Evolutionary conservation across 2,888 invertebrate species (phyloP), one percentile per base, ranked within the genome.

Genomic region (Tetheella fluctuosa): DNA sequence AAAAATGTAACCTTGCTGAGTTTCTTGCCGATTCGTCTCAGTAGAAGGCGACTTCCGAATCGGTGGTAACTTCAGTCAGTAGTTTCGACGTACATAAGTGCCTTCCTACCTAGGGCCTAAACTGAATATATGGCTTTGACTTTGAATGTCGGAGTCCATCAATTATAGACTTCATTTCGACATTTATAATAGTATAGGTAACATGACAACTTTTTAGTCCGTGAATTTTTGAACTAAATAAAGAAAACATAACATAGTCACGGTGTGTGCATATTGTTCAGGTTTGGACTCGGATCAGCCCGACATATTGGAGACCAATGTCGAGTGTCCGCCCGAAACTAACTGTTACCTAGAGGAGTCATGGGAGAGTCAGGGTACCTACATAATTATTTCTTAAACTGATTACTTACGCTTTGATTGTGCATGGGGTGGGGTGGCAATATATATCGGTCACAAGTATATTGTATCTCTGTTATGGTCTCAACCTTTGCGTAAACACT

Each of bases 321-420:
- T 91, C 85, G 85, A 93, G 90, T 81, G 88, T 87, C 81, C 87
- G 86, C 86, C 86, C 86, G 81, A 91, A 91, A 78, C 91, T 93
- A 85, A 93, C 91, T 88, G 94, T 93, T 88, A 92, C 91, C 83
- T 94, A 87, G 91, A 95, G 85, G 85, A 94, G 86, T 88, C 93
- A 80, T 85, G 94, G 94, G 74, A 91, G 84, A 77, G 85, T 88
- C 81, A 94, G 94, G 88, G 92, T 91, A 39, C 39, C 39, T 15
- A 92, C 83, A 71, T 61, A 64, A 70, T 73, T 69, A 75, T 68
- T 79, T 74, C 76, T 80, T 73, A 76, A 72, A 79, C 71, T 71
- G 67, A 63, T 70, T 64, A 68, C 60, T 72, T 57, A 79, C 74
- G 84, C 86, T 83, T 76, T 75, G 72, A 73, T 80, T 81, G 76